A percentile compares a stretch with the other conserved stretches of the same genome.
These are phyloP conservation scores for Drosophila paramelanica DNA, from an alignment of 2,888 invertebrate genomes.

Conservation along the genomic window DNA sequence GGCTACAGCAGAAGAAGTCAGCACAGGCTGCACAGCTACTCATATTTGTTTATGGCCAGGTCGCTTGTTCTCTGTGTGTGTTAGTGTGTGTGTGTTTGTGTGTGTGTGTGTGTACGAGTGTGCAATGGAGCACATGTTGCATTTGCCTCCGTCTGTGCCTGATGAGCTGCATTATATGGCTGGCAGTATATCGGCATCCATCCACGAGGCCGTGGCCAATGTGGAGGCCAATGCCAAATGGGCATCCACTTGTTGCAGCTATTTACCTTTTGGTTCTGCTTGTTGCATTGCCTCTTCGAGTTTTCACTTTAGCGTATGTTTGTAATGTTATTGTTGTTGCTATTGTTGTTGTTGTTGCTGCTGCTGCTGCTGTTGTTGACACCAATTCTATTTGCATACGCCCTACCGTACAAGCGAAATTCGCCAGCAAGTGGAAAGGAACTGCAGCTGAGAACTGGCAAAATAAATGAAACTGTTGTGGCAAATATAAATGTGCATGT, in stretches of 20 bases:
- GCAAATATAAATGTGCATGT: slow-evolving; percentile 8
- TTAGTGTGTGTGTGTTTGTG: slow-evolving; percentile 4
- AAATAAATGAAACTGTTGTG: slow-evolving; percentile 19
- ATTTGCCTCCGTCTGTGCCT: slow-evolving; percentile 73
- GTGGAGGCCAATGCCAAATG: slow-evolving; percentile 69
- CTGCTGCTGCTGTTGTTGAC: slow-evolving; percentile 45
- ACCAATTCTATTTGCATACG: slow-evolving; percentile 70
- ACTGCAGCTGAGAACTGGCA: slow-evolving; percentile 8
- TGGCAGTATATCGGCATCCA: slow-evolving; percentile 65
- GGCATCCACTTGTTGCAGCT: slow-evolving; percentile 74
- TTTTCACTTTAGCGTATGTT: slow-evolving; percentile 59
- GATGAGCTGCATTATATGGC: slow-evolving; percentile 80
- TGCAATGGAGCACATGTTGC: slow-evolving; percentile 71
- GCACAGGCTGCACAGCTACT: slow-evolving; percentile 68
- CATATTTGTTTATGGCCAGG: slow-evolving; percentile 78
- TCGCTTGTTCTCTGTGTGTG: slow-evolving; percentile 31
- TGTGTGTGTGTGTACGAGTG: slow-evolving; percentile 9
- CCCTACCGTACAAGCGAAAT: slow-evolving; percentile 33
- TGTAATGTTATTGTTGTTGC: slow-evolving; percentile 19
- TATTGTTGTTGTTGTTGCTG: slow-evolving; percentile 20
- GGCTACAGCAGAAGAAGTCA: slow-evolving; percentile 24
- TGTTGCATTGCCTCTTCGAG: slow-evolving; percentile 59
- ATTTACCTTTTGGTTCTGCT: slow-evolving; percentile 80
- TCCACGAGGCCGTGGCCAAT: slow-evolving; percentile 54
- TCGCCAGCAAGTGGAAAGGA: slow-evolving; percentile 26